Evolutionary conservation across 2,797 vertebrate genomes (phyloP), one percentile per base, ranked within the genome.

Genomic region (Tamandua tetradactyla): DNA sequence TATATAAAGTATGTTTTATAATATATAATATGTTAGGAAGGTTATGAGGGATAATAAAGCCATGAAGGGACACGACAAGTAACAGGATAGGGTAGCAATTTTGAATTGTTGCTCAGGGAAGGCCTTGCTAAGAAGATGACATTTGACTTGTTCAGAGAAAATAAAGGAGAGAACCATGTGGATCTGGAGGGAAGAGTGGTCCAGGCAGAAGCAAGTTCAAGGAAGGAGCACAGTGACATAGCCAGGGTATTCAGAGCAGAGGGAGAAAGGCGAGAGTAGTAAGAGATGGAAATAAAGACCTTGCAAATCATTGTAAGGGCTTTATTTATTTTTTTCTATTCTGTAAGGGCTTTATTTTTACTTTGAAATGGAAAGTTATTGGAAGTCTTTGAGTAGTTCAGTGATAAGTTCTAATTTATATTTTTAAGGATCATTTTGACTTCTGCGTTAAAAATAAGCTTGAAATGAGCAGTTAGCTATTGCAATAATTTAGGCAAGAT

Each of bases 41-140:
- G 57, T 52, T 87, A 57, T 88, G 14, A 93, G 57, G 40, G 94
- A 81, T 42, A 93, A 80, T 42, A 81, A 78, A 81, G 17, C 23
- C 80, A 18, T 57, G 22, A 89, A 80, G 23, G 40, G 64, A 7
- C 20, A 87, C 32, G 64, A 18, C 75, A 66, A 79, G 7, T 87
- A 83, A 22, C 59, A 64, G 59, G 69, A 7, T 62, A 35, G n/a
- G 9, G 22, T 9, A 91, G 32, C 5, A 47, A 83, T 66, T 94
- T 87, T 74, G 44, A 69, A 76, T 15, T 55, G 9, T 44, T 62
- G 57, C n/a, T 61, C 52, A 44, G 23, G 59, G 8, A 35, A 74
- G 23, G 6, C 23, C 32, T 88, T 86, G 64, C 44, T 25, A 40
- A 76, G 44, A 88, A 57, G 49, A 49, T 86, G 64, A 82, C 52